Percentiles rank a stretch among this genome's conserved stretches.
These are phyloP conservation scores for Pandemis cinnamomeana DNA, from an alignment of 2,888 invertebrate species.

Conservation along the genomic window DNA sequence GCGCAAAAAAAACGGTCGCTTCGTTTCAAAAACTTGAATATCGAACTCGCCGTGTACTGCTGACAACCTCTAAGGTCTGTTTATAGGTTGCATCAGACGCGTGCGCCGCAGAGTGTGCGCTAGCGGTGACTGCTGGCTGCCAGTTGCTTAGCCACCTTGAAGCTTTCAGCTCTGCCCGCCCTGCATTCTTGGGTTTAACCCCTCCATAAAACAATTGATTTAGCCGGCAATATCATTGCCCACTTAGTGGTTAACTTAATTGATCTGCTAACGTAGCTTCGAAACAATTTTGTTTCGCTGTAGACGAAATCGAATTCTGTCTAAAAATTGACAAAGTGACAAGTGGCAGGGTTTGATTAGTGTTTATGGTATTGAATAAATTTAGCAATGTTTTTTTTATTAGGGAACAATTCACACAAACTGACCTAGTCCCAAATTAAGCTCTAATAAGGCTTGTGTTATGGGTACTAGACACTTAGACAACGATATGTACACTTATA, in stretches of 20 bases:
- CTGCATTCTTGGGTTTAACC: constrained; percentile 41
- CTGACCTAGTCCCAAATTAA: too few relatives aligned
- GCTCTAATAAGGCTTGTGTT: too few relatives aligned
- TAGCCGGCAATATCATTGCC: not conserved
- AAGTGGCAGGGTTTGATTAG: too few relatives aligned
- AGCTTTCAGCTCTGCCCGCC: constrained; percentile 68
- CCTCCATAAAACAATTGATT: not conserved
- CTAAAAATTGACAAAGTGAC: too few relatives aligned
- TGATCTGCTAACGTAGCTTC: not conserved
- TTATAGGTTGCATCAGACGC: constrained; percentile 74
- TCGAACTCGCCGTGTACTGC: constrained; percentile 55
- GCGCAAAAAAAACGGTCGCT: constrained; percentile 52
- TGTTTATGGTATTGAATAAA: too few relatives aligned
- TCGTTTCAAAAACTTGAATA: constrained; percentile 59
- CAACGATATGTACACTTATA: too few relatives aligned
- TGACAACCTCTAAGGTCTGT: constrained; percentile 70
- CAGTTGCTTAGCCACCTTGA: constrained; percentile 68
- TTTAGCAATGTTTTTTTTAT: too few relatives aligned
- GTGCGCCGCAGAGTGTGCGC: constrained; percentile 69
- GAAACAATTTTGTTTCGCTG: too few relatives aligned
- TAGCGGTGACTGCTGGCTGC: constrained; percentile 65
- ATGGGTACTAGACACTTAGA: too few relatives aligned
- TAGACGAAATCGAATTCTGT: too few relatives aligned
- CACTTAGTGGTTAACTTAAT: not conserved
- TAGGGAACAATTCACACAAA: too few relatives aligned